A percentile compares a stretch with the other conserved stretches of the same genome.
These are phyloP conservation scores for Coregonus sp. DNA, from an alignment of 2,797 vertebrate genomes.

Conservation along the genomic window DNA sequence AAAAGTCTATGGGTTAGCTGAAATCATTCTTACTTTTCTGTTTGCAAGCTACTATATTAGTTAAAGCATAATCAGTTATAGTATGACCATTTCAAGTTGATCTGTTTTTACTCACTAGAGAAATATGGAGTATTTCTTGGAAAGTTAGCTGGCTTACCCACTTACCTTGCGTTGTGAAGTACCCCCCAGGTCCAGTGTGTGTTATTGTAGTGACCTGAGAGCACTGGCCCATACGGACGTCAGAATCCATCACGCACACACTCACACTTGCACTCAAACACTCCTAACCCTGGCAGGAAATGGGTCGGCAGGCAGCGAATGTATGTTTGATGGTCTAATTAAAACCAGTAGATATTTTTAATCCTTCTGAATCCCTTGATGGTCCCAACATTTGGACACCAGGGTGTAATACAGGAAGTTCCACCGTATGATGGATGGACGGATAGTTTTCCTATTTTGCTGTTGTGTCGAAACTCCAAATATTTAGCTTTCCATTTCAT, in stretches of 20 bases:
- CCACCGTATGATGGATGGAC: constrained; percentile 58
- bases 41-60: neutral
- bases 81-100: neutral
- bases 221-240: neutral
- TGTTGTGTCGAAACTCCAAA: constrained; percentile 60
- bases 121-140: neutral
- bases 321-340: constrained; percentile 45
- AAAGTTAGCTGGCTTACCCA: neutral
- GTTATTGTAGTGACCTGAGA: neutral
- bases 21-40: too few species aligned
- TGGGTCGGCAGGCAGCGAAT: constrained; percentile 45
- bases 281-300: constrained; percentile 47
- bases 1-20: neutral
- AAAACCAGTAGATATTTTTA: constrained; percentile 73
- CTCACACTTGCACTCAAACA: too few species aligned
- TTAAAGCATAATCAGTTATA: neutral
- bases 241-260: neutral
- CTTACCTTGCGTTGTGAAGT: neutral
- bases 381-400: constrained; percentile 49
- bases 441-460: constrained; percentile 81
- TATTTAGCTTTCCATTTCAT: constrained; percentile 80
- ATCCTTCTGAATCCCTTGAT: constrained; percentile 65
- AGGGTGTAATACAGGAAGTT: constrained; percentile 78
- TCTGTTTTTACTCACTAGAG: neutral
- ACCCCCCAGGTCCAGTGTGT: neutral